Conservation (phyloP, 2,113 vertebrate species). For the Pan troglodytes region NHGRI_mPanTro3-v2.1_pri NC_072420.2:38515001-38515500, state of each 20-base stretch:
- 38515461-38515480: not conserved
- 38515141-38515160: rapidly evolving
- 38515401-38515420: not conserved
- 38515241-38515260: not conserved
- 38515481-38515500: not conserved
- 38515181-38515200: not conserved
- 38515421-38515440: not conserved
- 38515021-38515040: not conserved
- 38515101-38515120: not conserved
- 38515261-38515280: not conserved
- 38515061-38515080: not conserved
- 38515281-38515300: not conserved
- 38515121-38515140: not conserved
- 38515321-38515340: rapidly evolving
- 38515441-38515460: not conserved
- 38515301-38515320: not conserved
- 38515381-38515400: too few species aligned
- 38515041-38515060: not conserved
- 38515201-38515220: not conserved
- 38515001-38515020: not conserved
- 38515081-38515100: not conserved
- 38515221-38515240: not conserved
- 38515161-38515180: not conserved
- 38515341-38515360: rapidly evolving
- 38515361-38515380: not conserved